These are phyloP conservation scores for Parauchenoglanis punctatus DNA, from an alignment of 2,797 vertebrate species.

Conservation along the genomic window DNA sequence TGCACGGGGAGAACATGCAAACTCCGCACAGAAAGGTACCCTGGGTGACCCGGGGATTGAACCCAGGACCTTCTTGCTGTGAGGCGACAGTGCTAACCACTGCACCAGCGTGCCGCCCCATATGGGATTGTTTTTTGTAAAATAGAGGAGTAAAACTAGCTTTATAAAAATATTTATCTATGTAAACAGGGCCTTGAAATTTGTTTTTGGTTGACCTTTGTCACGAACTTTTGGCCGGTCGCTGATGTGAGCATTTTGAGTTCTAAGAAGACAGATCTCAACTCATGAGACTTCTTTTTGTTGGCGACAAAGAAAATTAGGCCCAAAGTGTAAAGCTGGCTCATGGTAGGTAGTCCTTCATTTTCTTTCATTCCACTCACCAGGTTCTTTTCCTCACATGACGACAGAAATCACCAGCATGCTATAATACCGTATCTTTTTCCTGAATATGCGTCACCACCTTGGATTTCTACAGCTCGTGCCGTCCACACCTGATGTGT, in stretches of 20 bases:
- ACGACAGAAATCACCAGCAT: not conserved
- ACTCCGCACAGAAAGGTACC: too few species aligned
- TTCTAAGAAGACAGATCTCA: not conserved
- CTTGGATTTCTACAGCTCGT: slow-evolving; percentile 20
- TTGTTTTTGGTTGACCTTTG: not conserved
- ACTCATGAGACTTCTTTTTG: not conserved
- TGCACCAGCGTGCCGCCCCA: too few species aligned
- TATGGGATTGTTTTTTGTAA: not conserved
- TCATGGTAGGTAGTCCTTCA: not conserved
- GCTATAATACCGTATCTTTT: not conserved
- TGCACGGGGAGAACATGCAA: too few species aligned
- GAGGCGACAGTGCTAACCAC: too few species aligned
- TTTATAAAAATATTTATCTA: not conserved
- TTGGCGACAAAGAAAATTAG: not conserved
- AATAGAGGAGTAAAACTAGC: not conserved
- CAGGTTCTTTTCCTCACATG: not conserved
- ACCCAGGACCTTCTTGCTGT: too few species aligned
- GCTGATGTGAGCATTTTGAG: not conserved
- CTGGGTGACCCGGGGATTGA: too few species aligned
- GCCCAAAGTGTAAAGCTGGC: not conserved
- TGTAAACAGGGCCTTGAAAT: not conserved
- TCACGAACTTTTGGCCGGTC: not conserved
- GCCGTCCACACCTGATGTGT: slow-evolving; percentile 47
- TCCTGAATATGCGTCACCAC: not conserved
- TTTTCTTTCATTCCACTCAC: not conserved